Percentiles rank a stretch among this genome's conserved stretches.
phyloP scores from a whole-genome alignment of 2,797 vertebrate species.

The Alcedo atthis region DNA sequence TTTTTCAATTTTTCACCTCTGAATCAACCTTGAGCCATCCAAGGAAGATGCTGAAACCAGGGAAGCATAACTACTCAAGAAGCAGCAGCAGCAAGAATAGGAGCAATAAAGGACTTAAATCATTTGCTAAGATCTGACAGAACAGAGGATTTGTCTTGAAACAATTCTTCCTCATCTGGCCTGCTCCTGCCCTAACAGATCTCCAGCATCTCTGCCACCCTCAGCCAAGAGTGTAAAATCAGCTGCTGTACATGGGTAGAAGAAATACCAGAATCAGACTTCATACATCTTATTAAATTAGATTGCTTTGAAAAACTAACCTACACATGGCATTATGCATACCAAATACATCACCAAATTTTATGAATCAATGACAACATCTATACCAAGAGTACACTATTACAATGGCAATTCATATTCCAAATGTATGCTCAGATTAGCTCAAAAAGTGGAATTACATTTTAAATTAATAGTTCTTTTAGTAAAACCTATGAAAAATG shows the following conservation, averaged over 20 bases:
- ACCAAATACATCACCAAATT: fast-evolving
- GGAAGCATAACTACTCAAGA: neutral
- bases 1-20: neutral
- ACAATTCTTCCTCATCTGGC: neutral
- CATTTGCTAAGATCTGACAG: neutral
- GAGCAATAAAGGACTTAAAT: neutral
- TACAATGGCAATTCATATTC: neutral
- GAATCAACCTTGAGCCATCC: neutral
- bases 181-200: neutral
- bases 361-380: neutral
- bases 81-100: neutral
- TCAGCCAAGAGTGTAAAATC: neutral
- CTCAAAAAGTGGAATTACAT: neutral
- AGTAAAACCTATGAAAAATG: neutral
- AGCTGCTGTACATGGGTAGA: neutral
- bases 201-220: neutral
- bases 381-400: neutral
- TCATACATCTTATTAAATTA: neutral
- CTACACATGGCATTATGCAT: fast-evolving
- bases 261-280: neutral
- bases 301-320: neutral
- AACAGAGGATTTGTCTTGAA: neutral
- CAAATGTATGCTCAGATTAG: neutral
- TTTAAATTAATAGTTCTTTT: neutral
- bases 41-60: neutral